Percentiles rank a stretch among this genome's conserved stretches.
phyloP scores from a whole-genome alignment of 1,140 invertebrate genomes.

The Drosophila pandora region DNA sequence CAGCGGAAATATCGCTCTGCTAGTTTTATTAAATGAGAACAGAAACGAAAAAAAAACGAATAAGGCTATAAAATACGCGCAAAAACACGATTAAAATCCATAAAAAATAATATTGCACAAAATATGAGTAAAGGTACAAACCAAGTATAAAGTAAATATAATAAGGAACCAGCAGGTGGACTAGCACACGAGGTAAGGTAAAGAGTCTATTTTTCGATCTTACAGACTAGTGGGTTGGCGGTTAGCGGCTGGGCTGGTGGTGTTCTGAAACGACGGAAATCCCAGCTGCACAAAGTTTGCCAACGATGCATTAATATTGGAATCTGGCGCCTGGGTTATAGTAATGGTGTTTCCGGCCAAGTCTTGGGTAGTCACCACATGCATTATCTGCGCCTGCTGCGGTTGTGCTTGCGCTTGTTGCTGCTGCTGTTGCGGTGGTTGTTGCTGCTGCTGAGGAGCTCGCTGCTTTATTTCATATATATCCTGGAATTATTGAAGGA shows the following conservation, averaged over 20 bases:
- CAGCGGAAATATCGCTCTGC: constrained; percentile 7
- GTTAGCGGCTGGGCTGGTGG: constrained; percentile 35
- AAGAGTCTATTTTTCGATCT: constrained; percentile 56
- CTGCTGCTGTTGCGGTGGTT: constrained; percentile 31
- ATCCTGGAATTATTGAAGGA: background rate
- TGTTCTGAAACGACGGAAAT: constrained; percentile 69
- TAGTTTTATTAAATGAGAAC: constrained; percentile 9
- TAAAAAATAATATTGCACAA: constrained; percentile 47
- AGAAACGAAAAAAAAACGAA: constrained; percentile 12
- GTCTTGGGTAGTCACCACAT: constrained; percentile 70
- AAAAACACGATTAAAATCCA: constrained; percentile 9
- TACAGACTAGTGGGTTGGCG: constrained; percentile 56
- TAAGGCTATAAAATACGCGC: constrained; percentile 18
- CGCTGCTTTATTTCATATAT: constrained; percentile 29
- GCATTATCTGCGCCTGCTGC: constrained; percentile 72
- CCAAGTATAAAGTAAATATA: constrained; percentile 5
- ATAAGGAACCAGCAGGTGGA: constrained; percentile 43
- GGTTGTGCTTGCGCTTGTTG: constrained; percentile 43
- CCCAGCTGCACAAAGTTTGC: constrained; percentile 76
- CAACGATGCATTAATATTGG: constrained; percentile 63
- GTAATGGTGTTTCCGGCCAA: constrained; percentile 75
- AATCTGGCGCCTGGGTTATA: constrained; percentile 73
- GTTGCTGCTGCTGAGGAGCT: constrained; percentile 28
- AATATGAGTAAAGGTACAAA: constrained; percentile 11
- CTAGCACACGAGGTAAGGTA: constrained; percentile 47